These are phyloP conservation scores for Hiodon tergisus DNA, from an alignment of 2,113 vertebrate species.

Conservation along the genomic window DNA sequence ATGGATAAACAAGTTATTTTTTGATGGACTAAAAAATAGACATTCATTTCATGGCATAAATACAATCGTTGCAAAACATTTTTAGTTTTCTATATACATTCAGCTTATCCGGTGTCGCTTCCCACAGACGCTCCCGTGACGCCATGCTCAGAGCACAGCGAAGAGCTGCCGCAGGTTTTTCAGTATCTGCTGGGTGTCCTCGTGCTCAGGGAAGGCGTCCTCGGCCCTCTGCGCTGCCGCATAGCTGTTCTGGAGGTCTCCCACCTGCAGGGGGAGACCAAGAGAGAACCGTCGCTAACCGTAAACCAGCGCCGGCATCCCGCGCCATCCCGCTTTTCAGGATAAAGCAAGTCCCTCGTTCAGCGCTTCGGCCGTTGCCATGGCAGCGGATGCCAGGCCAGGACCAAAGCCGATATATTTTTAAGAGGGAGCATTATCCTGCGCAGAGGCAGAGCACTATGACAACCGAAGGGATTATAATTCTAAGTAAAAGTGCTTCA, in stretches of 20 bases:
- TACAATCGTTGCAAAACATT: constrained; percentile 35
- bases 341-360: background rate
- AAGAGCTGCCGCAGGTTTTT: constrained; percentile 85
- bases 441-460: background rate
- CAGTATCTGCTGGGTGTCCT: constrained; percentile 86
- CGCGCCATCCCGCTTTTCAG: background rate
- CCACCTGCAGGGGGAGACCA: constrained; percentile 62
- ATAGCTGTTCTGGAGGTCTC: constrained; percentile 95
- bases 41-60: background rate
- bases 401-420: background rate
- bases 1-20: no score
- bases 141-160: constrained; percentile 66
- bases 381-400: background rate
- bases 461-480: background rate
- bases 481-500: background rate
- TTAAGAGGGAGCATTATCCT: background rate
- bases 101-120: constrained; percentile 40
- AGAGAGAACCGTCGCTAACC: constrained; percentile 7
- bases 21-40: no score
- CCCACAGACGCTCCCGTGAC: background rate
- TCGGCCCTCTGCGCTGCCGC: constrained; percentile 78
- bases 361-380: background rate
- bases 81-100: constrained; percentile 45
- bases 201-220: constrained; percentile 85
- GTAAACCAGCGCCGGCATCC: constrained; percentile 13